Evolutionary conservation across 2,113 vertebrate species (phyloP).

Genomic region (Lasiurus cinereus): DNA sequence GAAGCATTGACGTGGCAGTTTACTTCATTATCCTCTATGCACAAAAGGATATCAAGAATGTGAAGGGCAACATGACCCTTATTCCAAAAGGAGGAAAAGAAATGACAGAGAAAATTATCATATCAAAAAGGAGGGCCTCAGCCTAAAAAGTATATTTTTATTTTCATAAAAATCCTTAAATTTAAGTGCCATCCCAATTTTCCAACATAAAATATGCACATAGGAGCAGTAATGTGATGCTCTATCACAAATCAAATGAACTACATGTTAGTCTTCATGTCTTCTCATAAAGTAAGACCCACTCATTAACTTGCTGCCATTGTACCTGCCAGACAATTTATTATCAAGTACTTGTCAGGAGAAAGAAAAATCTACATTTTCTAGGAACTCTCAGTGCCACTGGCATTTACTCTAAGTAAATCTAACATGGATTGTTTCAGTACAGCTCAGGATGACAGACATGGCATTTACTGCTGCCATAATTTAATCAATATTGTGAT

Average conservation of each 20-base stretch:
- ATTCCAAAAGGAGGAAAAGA: background rate
- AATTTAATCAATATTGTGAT: slow-evolving; percentile 86
- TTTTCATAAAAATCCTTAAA: background rate
- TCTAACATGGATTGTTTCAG: slow-evolving; percentile 85
- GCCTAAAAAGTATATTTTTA: background rate
- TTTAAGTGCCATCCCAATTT: background rate
- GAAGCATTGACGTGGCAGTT: background rate
- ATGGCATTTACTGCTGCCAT: slow-evolving; percentile 88
- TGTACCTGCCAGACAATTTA: slow-evolving; percentile 85
- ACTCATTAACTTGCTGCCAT: slow-evolving; percentile 85
- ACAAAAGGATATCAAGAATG: background rate
- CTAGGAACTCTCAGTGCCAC: slow-evolving; percentile 84
- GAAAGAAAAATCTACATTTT: slow-evolving; percentile 84
- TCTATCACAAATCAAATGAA: slow-evolving; percentile 68
- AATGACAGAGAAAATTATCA: background rate
- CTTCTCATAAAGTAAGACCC: slow-evolving; percentile 67
- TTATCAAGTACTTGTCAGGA: slow-evolving; percentile 86
- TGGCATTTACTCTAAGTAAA: slow-evolving; percentile 91
- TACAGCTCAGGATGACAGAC: slow-evolving; percentile 86
- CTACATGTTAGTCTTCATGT: slow-evolving; percentile 56
- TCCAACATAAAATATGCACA: slow-evolving; percentile 21
- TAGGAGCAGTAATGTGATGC: slow-evolving; percentile 39
- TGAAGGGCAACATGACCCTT: background rate
- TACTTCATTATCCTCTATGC: background rate
- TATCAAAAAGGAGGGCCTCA: background rate